Percentiles rank a stretch among this genome's conserved stretches.
Conservation (phyloP, 1,140 invertebrate genomes). For the Nasonia longicornis region DNA sequence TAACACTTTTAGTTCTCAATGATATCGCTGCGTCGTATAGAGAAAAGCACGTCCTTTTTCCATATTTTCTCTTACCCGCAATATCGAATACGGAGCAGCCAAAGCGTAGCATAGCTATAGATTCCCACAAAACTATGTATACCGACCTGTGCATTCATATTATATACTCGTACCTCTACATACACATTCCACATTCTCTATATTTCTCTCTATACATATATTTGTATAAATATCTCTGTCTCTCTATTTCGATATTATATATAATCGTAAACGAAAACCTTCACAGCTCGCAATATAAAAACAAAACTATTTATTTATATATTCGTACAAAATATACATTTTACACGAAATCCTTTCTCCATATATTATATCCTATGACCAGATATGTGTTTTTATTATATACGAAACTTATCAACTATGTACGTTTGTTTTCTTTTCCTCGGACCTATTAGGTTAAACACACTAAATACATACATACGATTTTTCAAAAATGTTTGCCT, state of each 20-base stretch:
- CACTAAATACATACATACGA: not conserved
- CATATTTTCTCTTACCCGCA: not conserved
- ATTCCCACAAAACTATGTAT: constrained; percentile 46
- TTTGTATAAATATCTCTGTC: constrained; percentile 19
- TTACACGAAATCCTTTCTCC: not conserved
- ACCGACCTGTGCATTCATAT: constrained; percentile 16
- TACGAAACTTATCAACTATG: not conserved
- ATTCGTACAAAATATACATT: not conserved
- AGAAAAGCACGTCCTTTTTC: not conserved
- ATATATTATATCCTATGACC: not conserved
- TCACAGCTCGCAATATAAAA: constrained; percentile 24
- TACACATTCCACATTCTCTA: not conserved
- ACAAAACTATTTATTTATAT: not conserved
- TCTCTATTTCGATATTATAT: constrained; percentile 4
- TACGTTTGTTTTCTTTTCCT: too few species aligned
- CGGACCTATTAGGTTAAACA: not conserved
- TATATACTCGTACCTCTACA: constrained; percentile 7
- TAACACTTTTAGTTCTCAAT: not conserved
- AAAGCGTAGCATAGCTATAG: constrained; percentile 15
- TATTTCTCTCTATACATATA: constrained; percentile 30
- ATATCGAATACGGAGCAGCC: constrained; percentile 51
- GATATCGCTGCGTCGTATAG: constrained; percentile 1
- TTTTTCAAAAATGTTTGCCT: not conserved
- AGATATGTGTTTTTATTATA: not conserved
- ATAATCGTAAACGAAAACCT: constrained; percentile 14